Conservation (phyloP, 2,113 vertebrate species). For the Entosphenus tridentatus region DNA sequence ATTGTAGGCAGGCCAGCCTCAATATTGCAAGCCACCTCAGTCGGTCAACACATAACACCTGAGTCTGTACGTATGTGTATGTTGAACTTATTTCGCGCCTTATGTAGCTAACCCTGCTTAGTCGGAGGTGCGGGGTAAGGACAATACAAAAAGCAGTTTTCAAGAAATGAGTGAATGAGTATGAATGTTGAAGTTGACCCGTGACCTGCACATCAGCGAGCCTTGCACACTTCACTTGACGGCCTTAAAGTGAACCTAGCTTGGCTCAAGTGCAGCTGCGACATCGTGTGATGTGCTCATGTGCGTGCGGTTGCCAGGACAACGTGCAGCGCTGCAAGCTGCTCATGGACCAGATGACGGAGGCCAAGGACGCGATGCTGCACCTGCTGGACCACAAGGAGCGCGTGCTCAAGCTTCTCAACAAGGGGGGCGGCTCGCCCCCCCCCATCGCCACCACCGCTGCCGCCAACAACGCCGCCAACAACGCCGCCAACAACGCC, state of each 20-base stretch:
- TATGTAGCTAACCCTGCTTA: no score
- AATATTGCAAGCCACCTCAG: no score
- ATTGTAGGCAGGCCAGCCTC: no score
- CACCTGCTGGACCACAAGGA: slow-evolving; percentile 96
- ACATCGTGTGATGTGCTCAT: neutral
- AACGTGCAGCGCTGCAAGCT: slow-evolving; percentile 98
- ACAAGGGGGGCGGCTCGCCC: slow-evolving; percentile 48
- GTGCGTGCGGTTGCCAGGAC: slow-evolving; percentile 27
- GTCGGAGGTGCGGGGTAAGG: no score
- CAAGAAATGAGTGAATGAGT: no score
- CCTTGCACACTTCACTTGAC: neutral
- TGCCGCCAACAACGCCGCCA: neutral
- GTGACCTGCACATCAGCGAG: no score
- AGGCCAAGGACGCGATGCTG: slow-evolving; percentile 95
- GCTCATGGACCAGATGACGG: slow-evolving; percentile 98
- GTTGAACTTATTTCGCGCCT: no score
- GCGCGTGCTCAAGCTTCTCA: slow-evolving; percentile 83
- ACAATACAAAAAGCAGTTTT: no score
- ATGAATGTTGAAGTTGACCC: no score
- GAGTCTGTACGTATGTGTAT: no score
- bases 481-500: neutral
- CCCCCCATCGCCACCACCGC: neutral
- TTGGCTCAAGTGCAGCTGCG: no score
- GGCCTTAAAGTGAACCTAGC: neutral
- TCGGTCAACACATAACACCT: no score